Conservation (phyloP, 2,113 vertebrate genomes). For the Plectropomus leopardus region DNA sequence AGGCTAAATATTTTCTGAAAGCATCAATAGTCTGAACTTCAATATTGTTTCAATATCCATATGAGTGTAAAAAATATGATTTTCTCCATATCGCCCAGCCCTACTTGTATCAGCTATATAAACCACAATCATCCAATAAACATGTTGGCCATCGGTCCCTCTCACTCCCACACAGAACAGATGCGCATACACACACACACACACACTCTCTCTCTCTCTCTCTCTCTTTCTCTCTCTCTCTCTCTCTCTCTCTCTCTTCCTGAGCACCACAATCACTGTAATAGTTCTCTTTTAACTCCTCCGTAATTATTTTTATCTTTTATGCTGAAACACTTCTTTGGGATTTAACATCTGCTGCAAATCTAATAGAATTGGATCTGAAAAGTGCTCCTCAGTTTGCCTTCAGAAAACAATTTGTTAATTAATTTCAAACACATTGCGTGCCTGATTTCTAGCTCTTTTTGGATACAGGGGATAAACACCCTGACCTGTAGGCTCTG, state of each 20-base stretch:
- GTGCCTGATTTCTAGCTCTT: neutral
- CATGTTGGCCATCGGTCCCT: constrained; percentile 16
- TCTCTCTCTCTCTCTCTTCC: too few species aligned
- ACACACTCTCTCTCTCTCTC: too few species aligned
- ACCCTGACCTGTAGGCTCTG: too few species aligned
- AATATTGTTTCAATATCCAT: too few species aligned
- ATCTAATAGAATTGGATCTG: constrained; percentile 34
- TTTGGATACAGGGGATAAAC: neutral
- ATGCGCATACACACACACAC: constrained; percentile 4
- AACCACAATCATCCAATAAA: constrained; percentile 13
- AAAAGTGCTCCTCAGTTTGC: constrained; percentile 25
- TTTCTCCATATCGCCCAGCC: too few species aligned
- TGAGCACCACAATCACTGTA: constrained; percentile 26
- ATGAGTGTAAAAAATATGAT: too few species aligned
- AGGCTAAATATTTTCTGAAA: too few species aligned
- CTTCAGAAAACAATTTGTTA: constrained; percentile 31
- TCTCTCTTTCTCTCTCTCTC: too few species aligned
- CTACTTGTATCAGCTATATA: neutral
- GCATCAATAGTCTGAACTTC: too few species aligned
- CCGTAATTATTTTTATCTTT: constrained; percentile 42
- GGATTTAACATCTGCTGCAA: constrained; percentile 35
- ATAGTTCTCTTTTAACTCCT: constrained; percentile 51
- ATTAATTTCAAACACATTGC: constrained; percentile 13
- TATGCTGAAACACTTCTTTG: constrained; percentile 22
- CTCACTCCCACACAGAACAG: constrained; percentile 47